Base-by-base conservation (phyloP, 2,113 vertebrate species). In the Numenius arquata region DNA sequence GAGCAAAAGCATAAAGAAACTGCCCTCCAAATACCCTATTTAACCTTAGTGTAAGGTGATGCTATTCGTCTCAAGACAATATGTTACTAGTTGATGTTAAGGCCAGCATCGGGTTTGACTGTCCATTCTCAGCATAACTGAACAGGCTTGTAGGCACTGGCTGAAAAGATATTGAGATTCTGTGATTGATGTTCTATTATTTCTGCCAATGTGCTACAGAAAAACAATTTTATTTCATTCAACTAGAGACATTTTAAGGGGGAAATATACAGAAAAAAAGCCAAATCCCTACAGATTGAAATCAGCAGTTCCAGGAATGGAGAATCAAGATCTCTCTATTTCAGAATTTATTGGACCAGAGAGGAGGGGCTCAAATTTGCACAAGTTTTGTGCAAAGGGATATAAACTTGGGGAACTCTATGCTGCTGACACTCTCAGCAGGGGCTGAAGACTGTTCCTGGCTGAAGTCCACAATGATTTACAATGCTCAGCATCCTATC, bases 391-490 rank as follows among this genome's bases (percentile, higher is more conserved):
- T 73, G 84, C n/a, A 89, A 95, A 70, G 74, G 26, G 53, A 92
- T 80, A 88, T 76, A 92, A 95, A 94, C 58, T 76, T 50, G 62
- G 41, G 90, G 63, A 97, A 72, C 56, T 93, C 62, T 58, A 14
- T 75, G 77, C 55, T 95, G 86, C 80, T 89, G 76, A 94, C 45
- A 58, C 58, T 78, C 95, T 89, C 95, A 95, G 96, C 91, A 95
- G 86, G 86, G 56, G 50, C 66, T 92, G 80, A 90, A 95, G 70
- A 72, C 48, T 87, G 61, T 66, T 96, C 89, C 90, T 96, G 96
- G 92, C 95, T 92, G 84, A 95, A 88, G 71, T 73, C 62, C 84
- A 95, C 58, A 41, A 50, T 89, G 92, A 96, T 96, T 96, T 95
- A 96, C 92, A 93, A 48, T 63, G 63, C 77, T 95, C 86, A 95